Base-by-base conservation (phyloP, 1,140 invertebrate genomes). In the Heliothis subflexa region DNA sequence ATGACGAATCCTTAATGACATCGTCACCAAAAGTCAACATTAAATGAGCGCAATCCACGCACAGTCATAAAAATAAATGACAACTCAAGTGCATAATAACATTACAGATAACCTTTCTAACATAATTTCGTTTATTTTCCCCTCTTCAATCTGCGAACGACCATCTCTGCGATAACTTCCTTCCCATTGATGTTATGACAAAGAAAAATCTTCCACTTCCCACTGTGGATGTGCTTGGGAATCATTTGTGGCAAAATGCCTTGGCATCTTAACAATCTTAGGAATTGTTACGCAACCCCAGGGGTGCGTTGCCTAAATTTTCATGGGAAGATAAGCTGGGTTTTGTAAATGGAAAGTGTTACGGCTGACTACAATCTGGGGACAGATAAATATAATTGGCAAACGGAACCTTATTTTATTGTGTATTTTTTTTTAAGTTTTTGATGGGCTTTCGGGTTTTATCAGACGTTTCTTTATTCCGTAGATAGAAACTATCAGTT, bases 321-420 rank as follows among this genome's bases (percentile, higher is more conserved):
- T 71, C 49, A 55, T 40, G 52, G 18, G 55, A 40, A 71, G 28
- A 71, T 71, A 55, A 71, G 50, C 47, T 11, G 66, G 9, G 13
- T 2, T 25, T 25, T 71, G 50, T 71, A 71, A 78, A 78, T 61
- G 57, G 14, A 71, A 78, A 78, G 64, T 78, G 49, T 40, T 66
- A 47, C 64, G 50, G 54, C 57, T 57, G 49, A 78, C 66, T 68
- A 61, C 25, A 71, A 62, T 78, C 76, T 71, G 16, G 76, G 66
- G 76, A 78, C 76, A 70, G 71, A 78, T 78, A 78, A 61, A 71
- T 78, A 62, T 78, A 78, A 78, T 78, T 78, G 76, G 54, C n/a
- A 45, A 49, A 33, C 11, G 55, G 66, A 47, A 59, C 33, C 25
- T 59, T 54, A 33, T 28, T 49, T 13, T 21, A 49, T 55, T 57